Evolutionary conservation across 2,797 vertebrate genomes (phyloP).

Genomic region (Oreortyx pictus): DNA sequence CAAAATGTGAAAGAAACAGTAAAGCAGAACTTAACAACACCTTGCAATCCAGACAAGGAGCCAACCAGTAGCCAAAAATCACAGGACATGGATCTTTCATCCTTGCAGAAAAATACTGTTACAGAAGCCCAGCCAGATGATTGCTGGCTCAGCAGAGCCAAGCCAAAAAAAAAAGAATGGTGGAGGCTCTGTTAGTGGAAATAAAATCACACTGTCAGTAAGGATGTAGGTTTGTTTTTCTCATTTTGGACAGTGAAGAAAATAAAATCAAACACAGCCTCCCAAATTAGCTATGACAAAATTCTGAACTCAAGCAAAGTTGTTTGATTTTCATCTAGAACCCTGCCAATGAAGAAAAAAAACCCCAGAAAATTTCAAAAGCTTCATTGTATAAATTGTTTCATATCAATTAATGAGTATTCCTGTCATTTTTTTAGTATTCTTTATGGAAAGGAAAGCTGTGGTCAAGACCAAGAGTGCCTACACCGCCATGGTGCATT

Average conservation of each 20-base stretch:
- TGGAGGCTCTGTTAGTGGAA: background rate
- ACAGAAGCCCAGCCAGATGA: background rate
- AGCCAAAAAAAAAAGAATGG: background rate
- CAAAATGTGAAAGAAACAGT: constrained; percentile 34
- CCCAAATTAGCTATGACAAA: background rate
- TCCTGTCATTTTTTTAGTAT: background rate
- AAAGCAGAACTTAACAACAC: constrained; percentile 11
- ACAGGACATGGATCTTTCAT: background rate
- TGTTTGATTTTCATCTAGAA: background rate
- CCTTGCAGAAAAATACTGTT: background rate
- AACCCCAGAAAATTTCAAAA: background rate
- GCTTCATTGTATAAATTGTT: background rate
- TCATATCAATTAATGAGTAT: background rate
- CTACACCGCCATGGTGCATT: background rate
- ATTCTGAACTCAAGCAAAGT: background rate
- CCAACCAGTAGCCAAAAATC: background rate
- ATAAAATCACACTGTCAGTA: background rate
- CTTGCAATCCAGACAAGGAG: constrained; percentile 25
- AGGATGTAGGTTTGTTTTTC: background rate
- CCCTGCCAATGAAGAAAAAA: background rate
- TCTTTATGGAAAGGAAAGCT: background rate
- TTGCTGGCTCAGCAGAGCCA: background rate
- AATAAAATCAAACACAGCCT: background rate
- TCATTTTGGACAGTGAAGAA: background rate
- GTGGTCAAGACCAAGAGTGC: background rate